Base-by-base conservation (phyloP, 1,140 invertebrate species). In the Drosophila parabipectinata region DNA sequence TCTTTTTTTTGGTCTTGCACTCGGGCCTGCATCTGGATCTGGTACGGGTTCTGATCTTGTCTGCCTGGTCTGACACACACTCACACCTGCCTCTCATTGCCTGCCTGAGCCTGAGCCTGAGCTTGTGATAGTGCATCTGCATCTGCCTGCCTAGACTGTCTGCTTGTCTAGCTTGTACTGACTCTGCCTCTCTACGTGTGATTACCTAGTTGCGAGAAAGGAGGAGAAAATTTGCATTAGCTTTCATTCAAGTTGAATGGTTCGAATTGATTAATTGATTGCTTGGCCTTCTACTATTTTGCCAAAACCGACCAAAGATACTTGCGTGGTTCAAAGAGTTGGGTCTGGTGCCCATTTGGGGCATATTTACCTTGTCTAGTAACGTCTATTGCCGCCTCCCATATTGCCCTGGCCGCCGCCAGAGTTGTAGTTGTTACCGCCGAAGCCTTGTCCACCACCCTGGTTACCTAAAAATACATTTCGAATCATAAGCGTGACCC, bases 301-400 rank as follows among this genome's bases (percentile, higher is more conserved):
- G 67, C 63, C 63, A 62, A 64, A 30, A 69, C 68, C 41, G 52
- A 57, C 51, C 51, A 69, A 48, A 39, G 32, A 57, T 63, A 61
- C 79, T 74, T 73, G 80, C 61, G 62, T 76, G 56, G 45, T 54
- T 60, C 48, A 39, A 66, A 44, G 50, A 0, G 26, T 2, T 28
- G 7, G 32, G 64, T 39, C 24, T 41, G 21, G 3, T 12, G 28
- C 45, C 12, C 21, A 15, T 12, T 32, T 4, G 4, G 7, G 24
- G 1, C 14, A 77, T 72, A 85, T 63, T 88, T 89, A 88, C 84
- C 71, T 90, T 79, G 69, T 45, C 69, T 91, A 91, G 67, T 91
- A 91, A 79, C 90, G 84, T 77, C 90, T 88, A 77, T 91, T 91
- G 69, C 90, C 90, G 15, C 83, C 83, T 26, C 90, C 90, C 84